Percentiles rank a stretch among this genome's conserved stretches.
Evolutionary conservation across 1,140 invertebrate species (phyloP).

Genomic region (Trichoplusia ni): DNA sequence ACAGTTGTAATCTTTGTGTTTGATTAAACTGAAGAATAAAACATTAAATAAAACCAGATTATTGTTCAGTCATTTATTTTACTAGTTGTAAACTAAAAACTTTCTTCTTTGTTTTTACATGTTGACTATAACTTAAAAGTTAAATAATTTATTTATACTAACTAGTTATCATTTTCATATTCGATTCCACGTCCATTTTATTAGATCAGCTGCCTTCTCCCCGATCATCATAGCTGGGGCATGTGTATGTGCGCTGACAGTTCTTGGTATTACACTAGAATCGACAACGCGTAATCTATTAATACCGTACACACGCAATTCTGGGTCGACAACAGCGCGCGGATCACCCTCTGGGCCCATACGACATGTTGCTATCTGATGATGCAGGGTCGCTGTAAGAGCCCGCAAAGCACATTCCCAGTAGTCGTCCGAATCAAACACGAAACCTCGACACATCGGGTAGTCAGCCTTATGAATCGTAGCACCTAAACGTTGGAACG

Average conservation of each 20-base stretch:
- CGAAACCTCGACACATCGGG: constrained; percentile 71
- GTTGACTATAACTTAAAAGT: too few species aligned
- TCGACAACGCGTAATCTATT: constrained; percentile 81
- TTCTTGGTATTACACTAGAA: constrained; percentile 82
- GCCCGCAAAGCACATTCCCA: constrained; percentile 82
- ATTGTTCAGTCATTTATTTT: too few species aligned
- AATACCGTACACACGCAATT: constrained; percentile 81
- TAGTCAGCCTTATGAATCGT: constrained; percentile 73
- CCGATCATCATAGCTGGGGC: constrained; percentile 81
- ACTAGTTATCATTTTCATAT: neutral
- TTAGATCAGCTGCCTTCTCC: constrained; percentile 79
- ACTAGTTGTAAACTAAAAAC: too few species aligned
- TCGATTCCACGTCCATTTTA: constrained; percentile 53
- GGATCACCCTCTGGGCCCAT: constrained; percentile 83
- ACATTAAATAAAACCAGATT: too few species aligned
- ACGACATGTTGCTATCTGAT: constrained; percentile 85
- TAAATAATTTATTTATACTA: too few species aligned
- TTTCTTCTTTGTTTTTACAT: too few species aligned
- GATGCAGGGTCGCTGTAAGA: constrained; percentile 81
- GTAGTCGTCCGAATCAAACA: constrained; percentile 82
- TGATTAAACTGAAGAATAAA: too few species aligned
- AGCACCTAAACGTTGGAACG: constrained; percentile 78
- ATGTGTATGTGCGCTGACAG: constrained; percentile 81
- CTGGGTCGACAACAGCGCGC: constrained; percentile 81
- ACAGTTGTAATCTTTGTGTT: too few species aligned